Base-by-base conservation (phyloP, 2,888 invertebrate genomes). In the Anthrax anthrax region DNA sequence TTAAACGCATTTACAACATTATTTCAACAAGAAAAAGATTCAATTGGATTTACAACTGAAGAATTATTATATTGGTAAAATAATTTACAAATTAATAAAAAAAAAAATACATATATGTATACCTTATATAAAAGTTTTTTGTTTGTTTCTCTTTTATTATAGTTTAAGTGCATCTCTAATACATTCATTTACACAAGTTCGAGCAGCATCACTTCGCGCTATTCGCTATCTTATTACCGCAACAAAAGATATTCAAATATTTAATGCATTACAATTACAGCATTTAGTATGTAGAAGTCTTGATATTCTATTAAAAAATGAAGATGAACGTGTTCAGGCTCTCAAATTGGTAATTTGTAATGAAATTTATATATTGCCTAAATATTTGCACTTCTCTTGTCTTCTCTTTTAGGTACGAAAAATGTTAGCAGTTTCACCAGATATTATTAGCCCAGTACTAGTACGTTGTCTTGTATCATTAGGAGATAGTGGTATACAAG, bases 301-400 rank as follows among this genome's bases (percentile, higher is more conserved):
- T 63, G 96, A 96, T 70, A 72, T 95, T 51, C 79, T 84, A 67
- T 72, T 91, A 42, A 85, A 85, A 57, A 92, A 91, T 67, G 95
- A 96, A 64, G 81, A 89, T 55, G 96, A 95, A 66, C 76, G 94
- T 39, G 80, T 90, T 45, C 95, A 95, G 70, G 92, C 90, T 1
- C 72, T 95, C 56, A 82, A 92, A 58, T 76, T 96, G 50, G 84
- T 89, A 47, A 54, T 12, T 38, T 36, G 23, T 38, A 13, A 29
- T 17, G 17, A 32, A 2, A 14, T 13, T 12, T 18, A 23, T 23
- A 10, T 38, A 1, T 29, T 39, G 10, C 18, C n/a, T n/a, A n/a
- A n/a, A n/a, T n/a, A n/a, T n/a, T n/a, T n/a, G n/a, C n/a, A n/a
- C n/a, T n/a, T n/a, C n/a, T n/a, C n/a, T n/a, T n/a, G n/a, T 37